Conservation (phyloP, 2,888 invertebrate genomes). For the Thysanoteuthis rhombus region DNA sequence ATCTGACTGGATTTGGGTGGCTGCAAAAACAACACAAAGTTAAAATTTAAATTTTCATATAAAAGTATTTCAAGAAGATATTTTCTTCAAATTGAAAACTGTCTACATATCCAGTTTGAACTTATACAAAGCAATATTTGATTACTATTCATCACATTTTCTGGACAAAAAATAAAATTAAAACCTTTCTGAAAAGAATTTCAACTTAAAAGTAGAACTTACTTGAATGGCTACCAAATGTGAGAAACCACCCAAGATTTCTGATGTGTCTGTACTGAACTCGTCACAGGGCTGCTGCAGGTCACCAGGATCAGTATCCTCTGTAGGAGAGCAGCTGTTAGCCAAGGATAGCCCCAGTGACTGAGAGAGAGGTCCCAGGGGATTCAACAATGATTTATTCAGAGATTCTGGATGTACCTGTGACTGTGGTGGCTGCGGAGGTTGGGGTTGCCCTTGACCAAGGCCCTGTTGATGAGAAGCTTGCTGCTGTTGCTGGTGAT, state of each 20-base stretch:
- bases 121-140: too few relatives aligned
- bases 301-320: not conserved
- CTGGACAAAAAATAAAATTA: too few relatives aligned
- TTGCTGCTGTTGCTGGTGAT: conserved; percentile 44
- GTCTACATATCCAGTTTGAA: not conserved
- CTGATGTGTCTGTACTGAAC: conserved; percentile 42
- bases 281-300: conserved; percentile 40
- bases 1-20: conserved; percentile 44
- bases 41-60: not conserved
- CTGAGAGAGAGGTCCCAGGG: not conserved
- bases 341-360: conserved; percentile 12
- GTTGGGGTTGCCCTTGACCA: not conserved
- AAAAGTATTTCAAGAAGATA: not conserved
- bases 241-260: conserved; percentile 48
- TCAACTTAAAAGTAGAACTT: not conserved
- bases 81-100: not conserved
- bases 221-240: conserved; percentile 51
- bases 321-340: conserved; percentile 21
- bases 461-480: conserved; percentile 61
- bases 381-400: conserved; percentile 23
- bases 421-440: conserved; percentile 33
- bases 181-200: not conserved
- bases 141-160: too few relatives aligned
- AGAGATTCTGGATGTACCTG: conserved; percentile 34
- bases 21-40: conserved; percentile 42